A percentile compares a stretch with the other conserved stretches of the same genome.
Evolutionary conservation across 1,140 invertebrate genomes (phyloP).

Genomic region (Drosophila pectinifera): DNA sequence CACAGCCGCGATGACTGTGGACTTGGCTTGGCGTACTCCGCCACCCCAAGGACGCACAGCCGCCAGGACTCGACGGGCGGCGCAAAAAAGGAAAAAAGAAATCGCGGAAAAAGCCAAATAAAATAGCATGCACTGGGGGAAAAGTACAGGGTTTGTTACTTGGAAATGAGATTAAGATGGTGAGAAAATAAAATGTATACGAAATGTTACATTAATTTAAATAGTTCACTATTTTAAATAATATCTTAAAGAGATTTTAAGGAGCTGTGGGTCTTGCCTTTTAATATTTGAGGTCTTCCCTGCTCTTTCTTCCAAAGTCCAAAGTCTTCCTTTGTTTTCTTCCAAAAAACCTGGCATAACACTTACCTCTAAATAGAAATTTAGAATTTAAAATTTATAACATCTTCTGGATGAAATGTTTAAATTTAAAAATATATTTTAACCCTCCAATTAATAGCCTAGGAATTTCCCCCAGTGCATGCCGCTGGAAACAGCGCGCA

Average conservation of each 20-base stretch:
- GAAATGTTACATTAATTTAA: too few species aligned
- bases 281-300: too few species aligned
- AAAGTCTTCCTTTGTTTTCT: too few species aligned
- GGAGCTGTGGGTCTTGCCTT: too few species aligned
- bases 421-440: neutral
- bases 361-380: too few species aligned
- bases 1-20: constrained; percentile 18
- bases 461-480: constrained; percentile 3
- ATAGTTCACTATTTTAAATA: too few species aligned
- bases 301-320: too few species aligned
- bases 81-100: constrained; percentile 27
- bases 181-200: neutral
- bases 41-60: constrained; percentile 58
- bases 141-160: neutral
- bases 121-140: constrained; percentile 10
- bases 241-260: too few species aligned
- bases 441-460: neutral
- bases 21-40: constrained; percentile 19
- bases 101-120: constrained; percentile 23
- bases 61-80: constrained; percentile 29
- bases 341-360: neutral
- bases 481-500: constrained; percentile 66
- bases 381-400: too few species aligned
- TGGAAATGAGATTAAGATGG: neutral
- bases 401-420: too few species aligned